These are phyloP conservation scores for Chaetorhynchus papuensis DNA, from an alignment of 2,113 vertebrate species.

Conservation along the genomic window DNA sequence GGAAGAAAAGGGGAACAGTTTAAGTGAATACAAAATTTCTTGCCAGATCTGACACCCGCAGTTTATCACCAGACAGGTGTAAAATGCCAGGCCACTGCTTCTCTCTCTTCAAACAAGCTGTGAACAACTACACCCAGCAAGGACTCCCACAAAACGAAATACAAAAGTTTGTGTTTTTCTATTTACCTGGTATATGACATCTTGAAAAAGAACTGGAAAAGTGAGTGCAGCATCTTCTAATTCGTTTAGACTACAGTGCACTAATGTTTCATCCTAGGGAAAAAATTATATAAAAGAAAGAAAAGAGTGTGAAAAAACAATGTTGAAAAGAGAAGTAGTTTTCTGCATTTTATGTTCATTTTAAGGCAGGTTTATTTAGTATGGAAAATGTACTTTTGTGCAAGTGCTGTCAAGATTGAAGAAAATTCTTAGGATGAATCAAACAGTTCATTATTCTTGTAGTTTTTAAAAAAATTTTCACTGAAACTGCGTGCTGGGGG, in stretches of 20 bases:
- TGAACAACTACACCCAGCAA: neutral
- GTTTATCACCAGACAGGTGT: neutral
- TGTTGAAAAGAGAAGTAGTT: neutral
- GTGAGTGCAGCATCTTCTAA: constrained; percentile 97
- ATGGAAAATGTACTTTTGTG: neutral
- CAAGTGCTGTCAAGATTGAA: neutral
- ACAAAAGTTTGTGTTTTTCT: neutral
- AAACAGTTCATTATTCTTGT: neutral
- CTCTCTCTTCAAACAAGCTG: neutral
- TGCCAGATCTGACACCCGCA: neutral
- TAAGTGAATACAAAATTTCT: neutral
- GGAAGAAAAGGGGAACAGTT: neutral
- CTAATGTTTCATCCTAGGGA: constrained; percentile 93
- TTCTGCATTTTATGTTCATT: neutral
- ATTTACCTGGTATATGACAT: constrained; percentile 97
- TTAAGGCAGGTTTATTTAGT: neutral
- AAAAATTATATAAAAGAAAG: neutral
- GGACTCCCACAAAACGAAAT: neutral
- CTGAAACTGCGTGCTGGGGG: neutral
- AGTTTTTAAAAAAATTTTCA: neutral
- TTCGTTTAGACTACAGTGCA: constrained; percentile 98
- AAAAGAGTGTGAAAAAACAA: neutral
- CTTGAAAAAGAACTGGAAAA: constrained; percentile 98
- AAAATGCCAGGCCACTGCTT: neutral
- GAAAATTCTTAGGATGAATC: neutral